Evolutionary conservation across 2,888 invertebrate genomes (phyloP).

Genomic region (Abrostola triplasia): DNA sequence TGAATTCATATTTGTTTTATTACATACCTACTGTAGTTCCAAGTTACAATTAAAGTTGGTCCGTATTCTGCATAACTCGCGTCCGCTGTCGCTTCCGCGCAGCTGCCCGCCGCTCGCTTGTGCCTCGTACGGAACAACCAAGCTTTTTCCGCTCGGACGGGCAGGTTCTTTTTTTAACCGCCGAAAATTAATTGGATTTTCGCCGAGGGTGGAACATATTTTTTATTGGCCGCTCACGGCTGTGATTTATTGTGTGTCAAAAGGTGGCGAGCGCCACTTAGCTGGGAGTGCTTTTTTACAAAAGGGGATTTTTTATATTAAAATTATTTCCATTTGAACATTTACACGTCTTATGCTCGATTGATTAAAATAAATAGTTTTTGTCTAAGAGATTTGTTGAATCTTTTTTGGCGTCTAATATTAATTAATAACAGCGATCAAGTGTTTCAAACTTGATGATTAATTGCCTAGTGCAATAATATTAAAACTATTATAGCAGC

Average conservation of each 20-base stretch:
- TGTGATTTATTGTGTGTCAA: constrained; percentile 88
- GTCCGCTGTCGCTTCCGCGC: constrained; percentile 46
- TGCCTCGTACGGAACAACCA: constrained; percentile 59
- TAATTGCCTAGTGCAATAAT: constrained; percentile 1
- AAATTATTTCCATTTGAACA: constrained; percentile 68
- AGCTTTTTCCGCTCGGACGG: constrained; percentile 84
- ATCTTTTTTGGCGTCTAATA: constrained; percentile 2
- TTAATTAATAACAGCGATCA: constrained; percentile 8
- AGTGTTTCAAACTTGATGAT: constrained; percentile 7
- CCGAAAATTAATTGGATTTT: constrained; percentile 89
- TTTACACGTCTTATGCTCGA: constrained; percentile 48
- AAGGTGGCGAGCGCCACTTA: constrained; percentile 88
- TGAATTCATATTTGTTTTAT: constrained; percentile 29
- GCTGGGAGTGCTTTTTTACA: constrained; percentile 80
- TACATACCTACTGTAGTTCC: constrained; percentile 13
- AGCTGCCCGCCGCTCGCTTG: constrained; percentile 57
- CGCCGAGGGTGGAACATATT: constrained; percentile 88
- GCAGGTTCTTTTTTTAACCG: constrained; percentile 85
- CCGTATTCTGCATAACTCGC: background rate
- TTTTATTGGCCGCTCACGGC: constrained; percentile 87
- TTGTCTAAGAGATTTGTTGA: constrained; percentile 8
- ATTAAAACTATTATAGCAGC: background rate
- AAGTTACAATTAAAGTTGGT: constrained; percentile 22
- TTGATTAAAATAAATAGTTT: constrained; percentile 47
- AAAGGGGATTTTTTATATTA: constrained; percentile 75